Base-by-base conservation (phyloP, 2,113 vertebrate species). In the Madoqua kirkii region DNA sequence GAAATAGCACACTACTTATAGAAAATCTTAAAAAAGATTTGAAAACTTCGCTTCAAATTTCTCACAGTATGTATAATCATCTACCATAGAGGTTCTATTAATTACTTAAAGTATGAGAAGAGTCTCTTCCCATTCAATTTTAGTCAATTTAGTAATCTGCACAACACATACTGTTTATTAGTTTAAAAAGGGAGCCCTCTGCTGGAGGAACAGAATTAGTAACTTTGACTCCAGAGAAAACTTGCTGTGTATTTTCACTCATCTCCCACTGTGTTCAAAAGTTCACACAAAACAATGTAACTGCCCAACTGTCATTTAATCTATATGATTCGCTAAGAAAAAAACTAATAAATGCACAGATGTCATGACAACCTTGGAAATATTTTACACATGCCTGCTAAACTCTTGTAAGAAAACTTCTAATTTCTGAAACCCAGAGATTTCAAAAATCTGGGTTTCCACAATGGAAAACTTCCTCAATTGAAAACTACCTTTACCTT, bases 111-210 rank as follows among this genome's bases (percentile, higher is more conserved):
- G 23, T 31, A 36, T 84, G 60, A 19, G 45, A 54, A 3, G 16
- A 87, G n/a, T 86, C 81, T 93, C 91, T 97, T 21, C 91, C 59
- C 33, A 57, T 25, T 15, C 60, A n/a, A 1, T 5, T 57, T 93
- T 19, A 64, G 40, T 71, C 40, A 71, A 64, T 36, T 83, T 25
- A 57, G 89, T 13, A 25, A 13, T 29, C 15, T 27, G 31, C 1
- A 45, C 57, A 87, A 83, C 16, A 3, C 76, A 76, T 0, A 27
- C 1, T n/a, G 59, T 86, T 50, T 16, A 99, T 98, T 97, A 82
- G 97, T 93, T 98, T 98, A 95, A 71, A 86, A 71, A 79, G 98
- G 97, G 98, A 85, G 98, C 98, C 99, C 98, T 98, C 98, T 99
- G 97, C 98, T 93, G 99, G 98, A 79, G 25, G 27, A 94, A 43